These are phyloP conservation scores for Cherax destructor DNA, from an alignment of 1,140 invertebrate genomes.

Conservation along the genomic window DNA sequence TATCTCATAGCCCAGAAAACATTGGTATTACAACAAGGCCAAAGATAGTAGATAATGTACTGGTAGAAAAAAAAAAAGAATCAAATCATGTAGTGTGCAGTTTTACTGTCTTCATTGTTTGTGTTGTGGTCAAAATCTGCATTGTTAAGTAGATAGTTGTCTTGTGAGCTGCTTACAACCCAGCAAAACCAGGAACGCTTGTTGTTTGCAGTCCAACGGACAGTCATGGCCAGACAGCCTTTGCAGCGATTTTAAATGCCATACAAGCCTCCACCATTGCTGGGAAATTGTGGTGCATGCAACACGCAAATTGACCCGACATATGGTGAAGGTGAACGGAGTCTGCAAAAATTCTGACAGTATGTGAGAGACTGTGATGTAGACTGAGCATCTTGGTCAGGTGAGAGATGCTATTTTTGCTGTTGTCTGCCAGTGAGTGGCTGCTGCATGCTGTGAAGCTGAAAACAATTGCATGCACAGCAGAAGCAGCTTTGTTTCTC, in stretches of 20 bases:
- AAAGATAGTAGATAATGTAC: slow-evolving; percentile 70
- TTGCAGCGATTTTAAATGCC: slow-evolving; percentile 45
- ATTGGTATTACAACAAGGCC: slow-evolving; percentile 69
- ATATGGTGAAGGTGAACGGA: slow-evolving; percentile 3
- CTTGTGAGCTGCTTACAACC: slow-evolving; percentile 65
- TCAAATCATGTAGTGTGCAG: slow-evolving; percentile 69
- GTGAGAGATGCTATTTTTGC: slow-evolving; percentile 62
- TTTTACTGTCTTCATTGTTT: slow-evolving; percentile 70
- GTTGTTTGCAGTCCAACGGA: slow-evolving; percentile 62
- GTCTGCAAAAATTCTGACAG: slow-evolving; percentile 15
- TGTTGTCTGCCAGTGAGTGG: slow-evolving; percentile 61
- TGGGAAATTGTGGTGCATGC: slow-evolving; percentile 24
- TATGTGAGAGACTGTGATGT: slow-evolving; percentile 9
- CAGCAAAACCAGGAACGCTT: slow-evolving; percentile 49
- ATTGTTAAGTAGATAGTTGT: slow-evolving; percentile 69
- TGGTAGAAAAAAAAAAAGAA: slow-evolving; percentile 69
- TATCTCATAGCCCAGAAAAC: slow-evolving; percentile 65
- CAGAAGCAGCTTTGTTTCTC: slow-evolving; percentile 56
- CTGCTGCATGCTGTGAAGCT: slow-evolving; percentile 56
- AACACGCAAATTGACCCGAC: slow-evolving; percentile 2
- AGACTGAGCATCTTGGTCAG: slow-evolving; percentile 42
- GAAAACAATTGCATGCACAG: slow-evolving; percentile 58
- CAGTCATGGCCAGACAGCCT: slow-evolving; percentile 47
- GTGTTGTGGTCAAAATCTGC: slow-evolving; percentile 70
- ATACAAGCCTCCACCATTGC: slow-evolving; percentile 35